These are phyloP conservation scores for Sceloporus undulatus DNA, from an alignment of 2,113 vertebrate species.

Conservation along the genomic window DNA sequence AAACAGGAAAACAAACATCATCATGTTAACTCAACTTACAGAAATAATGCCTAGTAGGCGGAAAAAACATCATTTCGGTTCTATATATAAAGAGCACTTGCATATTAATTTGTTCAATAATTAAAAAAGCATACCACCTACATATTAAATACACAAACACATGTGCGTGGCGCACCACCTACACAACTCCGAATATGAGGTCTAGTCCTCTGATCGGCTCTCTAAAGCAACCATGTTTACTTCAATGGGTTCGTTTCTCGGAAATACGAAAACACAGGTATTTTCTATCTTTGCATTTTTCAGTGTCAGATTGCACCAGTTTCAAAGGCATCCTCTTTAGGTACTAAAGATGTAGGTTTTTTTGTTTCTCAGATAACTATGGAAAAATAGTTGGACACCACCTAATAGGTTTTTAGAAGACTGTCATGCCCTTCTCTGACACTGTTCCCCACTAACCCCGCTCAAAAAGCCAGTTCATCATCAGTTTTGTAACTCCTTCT, in stretches of 20 bases:
- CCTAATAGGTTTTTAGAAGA: neutral
- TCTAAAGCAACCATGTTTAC: neutral
- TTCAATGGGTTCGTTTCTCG: neutral
- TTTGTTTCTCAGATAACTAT: neutral
- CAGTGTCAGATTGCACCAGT: neutral
- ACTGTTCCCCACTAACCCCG: neutral
- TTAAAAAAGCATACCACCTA: constrained; percentile 35
- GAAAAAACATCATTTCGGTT: neutral
- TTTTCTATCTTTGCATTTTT: constrained; percentile 1
- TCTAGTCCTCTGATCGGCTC: constrained; percentile 28
- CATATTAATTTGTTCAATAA: constrained; percentile 54
- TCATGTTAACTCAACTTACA: accelerated
- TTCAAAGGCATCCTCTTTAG: constrained; percentile 1
- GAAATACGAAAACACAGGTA: constrained; percentile 6
- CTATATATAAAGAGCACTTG: constrained; percentile 55
- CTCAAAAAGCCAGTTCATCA: neutral
- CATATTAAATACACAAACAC: neutral
- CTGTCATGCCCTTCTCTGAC: neutral
- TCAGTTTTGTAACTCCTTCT: neutral
- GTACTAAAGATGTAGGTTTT: neutral
- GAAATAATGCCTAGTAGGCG: neutral
- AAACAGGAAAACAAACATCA: neutral
- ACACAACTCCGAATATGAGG: neutral
- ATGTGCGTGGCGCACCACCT: too few relatives aligned
- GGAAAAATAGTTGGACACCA: neutral